A percentile compares a stretch with the other conserved stretches of the same genome.
Evolutionary conservation across 2,113 vertebrate genomes (phyloP).

Genomic region (Clarias macrocephalus): DNA sequence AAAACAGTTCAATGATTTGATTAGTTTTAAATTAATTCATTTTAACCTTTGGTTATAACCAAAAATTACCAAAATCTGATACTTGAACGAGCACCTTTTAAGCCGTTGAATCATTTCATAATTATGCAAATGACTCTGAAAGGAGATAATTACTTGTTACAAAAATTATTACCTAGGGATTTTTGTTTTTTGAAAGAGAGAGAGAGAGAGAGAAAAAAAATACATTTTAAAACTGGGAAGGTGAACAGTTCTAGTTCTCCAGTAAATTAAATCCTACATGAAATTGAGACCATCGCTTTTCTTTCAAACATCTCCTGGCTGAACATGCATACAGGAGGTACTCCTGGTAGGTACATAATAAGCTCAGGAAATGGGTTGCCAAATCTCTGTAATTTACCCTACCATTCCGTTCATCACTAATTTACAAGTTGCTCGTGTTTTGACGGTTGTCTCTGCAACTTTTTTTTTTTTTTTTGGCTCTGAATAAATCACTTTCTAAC

Average conservation of each 20-base stretch:
- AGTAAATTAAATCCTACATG: background rate
- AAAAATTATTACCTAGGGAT: background rate
- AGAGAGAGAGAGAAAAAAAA: background rate
- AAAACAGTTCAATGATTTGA: background rate
- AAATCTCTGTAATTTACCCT: background rate
- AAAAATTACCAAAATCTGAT: background rate
- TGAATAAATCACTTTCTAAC: background rate
- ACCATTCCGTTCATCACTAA: background rate
- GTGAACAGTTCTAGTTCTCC: background rate
- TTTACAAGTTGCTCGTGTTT: too few species aligned
- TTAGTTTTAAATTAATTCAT: background rate
- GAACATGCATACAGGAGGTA: background rate
- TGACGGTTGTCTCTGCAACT: background rate
- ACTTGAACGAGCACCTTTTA: background rate
- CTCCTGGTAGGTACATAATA: background rate
- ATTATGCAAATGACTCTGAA: constrained; percentile 9
- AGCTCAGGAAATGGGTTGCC: background rate
- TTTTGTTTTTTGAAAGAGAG: background rate
- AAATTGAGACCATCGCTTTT: background rate
- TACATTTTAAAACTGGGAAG: background rate
- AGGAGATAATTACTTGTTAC: background rate
- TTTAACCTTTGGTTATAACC: background rate
- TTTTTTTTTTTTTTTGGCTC: background rate
- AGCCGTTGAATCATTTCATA: background rate
- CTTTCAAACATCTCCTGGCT: background rate